Percentiles rank a stretch among this genome's conserved stretches.
Conservation (phyloP, 35 echinoderm and acorn worm species). For the Ophiothrix spiculata region DNA sequence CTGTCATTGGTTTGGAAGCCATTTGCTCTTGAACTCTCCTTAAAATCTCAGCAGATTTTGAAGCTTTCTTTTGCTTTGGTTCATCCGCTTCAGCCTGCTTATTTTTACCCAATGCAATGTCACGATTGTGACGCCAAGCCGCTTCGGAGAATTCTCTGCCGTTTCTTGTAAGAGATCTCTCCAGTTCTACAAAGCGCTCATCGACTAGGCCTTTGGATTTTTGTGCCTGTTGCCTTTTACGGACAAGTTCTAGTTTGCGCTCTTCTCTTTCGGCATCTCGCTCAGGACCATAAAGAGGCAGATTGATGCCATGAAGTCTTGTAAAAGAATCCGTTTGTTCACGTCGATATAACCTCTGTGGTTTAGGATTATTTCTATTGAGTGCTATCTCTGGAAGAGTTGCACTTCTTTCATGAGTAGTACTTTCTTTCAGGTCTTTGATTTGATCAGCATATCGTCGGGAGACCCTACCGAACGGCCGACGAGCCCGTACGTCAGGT, state of each 20-base stretch:
- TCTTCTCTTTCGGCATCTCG: slow-evolving; percentile 34
- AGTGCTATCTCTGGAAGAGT: not conserved
- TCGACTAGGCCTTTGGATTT: slow-evolving; percentile 37
- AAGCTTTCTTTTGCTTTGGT: too few species aligned
- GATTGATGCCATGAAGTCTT: slow-evolving; percentile 37
- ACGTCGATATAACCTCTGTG: not conserved
- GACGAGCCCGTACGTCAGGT: slow-evolving; percentile 57
- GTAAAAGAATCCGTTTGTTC: slow-evolving; percentile 20
- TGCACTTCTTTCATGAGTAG: not conserved
- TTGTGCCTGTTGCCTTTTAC: slow-evolving; percentile 36
- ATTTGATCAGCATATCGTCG: slow-evolving; percentile 15
- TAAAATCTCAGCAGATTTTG: slow-evolving; percentile 13
- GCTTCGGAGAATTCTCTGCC: not conserved
- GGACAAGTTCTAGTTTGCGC: slow-evolving; percentile 30
- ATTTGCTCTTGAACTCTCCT: slow-evolving; percentile 7
- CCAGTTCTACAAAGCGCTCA: slow-evolving; percentile 44
- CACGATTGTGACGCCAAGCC: not conserved
- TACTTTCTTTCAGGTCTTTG: not conserved
- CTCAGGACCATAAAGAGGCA: slow-evolving; percentile 71
- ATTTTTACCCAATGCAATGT: not conserved
- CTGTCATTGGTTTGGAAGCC: slow-evolving; percentile 10
- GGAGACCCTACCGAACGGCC: slow-evolving; percentile 31
- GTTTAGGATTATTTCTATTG: too few species aligned
- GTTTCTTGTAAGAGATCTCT: slow-evolving; percentile 41
- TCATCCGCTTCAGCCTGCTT: not conserved